A percentile compares a stretch with the other conserved stretches of the same genome.
phyloP scores from a whole-genome alignment of 2,113 vertebrate species.

The Apteryx mantelli region DNA sequence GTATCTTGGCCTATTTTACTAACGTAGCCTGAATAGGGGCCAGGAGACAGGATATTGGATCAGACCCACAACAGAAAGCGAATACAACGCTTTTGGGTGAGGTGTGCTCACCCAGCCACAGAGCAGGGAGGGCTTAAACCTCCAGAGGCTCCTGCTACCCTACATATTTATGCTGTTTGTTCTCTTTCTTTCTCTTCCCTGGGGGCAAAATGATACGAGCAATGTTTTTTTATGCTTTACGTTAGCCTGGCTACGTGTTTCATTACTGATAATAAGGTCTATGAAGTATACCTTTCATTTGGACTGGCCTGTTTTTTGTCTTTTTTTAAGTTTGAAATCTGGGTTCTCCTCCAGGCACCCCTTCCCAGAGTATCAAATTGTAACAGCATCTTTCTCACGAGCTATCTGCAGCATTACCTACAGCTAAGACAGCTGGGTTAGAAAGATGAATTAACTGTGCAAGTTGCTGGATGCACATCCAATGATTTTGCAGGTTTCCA shows the following conservation, averaged over 20 bases:
- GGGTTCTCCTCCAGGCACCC: neutral
- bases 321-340: neutral
- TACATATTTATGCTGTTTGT: constrained; percentile 1
- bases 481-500: neutral
- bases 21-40: neutral
- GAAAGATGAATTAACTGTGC: neutral
- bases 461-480: neutral
- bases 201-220: neutral
- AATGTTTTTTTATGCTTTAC: neutral
- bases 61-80: neutral
- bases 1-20: neutral
- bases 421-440: neutral
- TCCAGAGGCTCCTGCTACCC: neutral
- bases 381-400: neutral
- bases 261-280: constrained; percentile 24
- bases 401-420: neutral
- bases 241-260: neutral
- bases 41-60: neutral
- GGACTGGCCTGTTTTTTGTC: neutral
- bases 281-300: neutral
- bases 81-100: neutral
- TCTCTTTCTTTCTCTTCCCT: neutral
- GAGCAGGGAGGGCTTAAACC: neutral
- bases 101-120: neutral
- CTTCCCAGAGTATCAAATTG: neutral